Conservation (phyloP, 2,888 invertebrate genomes). For the Rhingia campestris region DNA sequence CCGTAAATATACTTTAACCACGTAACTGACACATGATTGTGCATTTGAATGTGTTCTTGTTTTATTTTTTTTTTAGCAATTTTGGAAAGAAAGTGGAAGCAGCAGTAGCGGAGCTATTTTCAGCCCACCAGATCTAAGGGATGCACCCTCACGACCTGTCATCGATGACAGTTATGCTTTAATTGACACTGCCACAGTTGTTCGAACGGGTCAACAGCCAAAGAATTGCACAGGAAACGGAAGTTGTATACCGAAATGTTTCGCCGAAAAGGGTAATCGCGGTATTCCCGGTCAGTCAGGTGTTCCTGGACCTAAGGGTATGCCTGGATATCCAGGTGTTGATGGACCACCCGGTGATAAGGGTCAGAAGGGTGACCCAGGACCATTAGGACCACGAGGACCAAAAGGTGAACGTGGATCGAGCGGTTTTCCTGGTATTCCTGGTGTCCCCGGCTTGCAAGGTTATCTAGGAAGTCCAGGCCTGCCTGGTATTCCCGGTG, state of each 20-base stretch:
- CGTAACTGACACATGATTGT: not conserved
- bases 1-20: constrained; percentile 77
- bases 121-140: constrained; percentile 77
- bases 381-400: constrained; percentile 91
- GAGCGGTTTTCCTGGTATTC: constrained; percentile 93
- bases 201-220: constrained; percentile 81
- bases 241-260: constrained; percentile 92
- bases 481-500: constrained; percentile 90
- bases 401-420: constrained; percentile 93
- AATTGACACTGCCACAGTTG: constrained; percentile 79
- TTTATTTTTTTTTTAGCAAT: constrained; percentile 79
- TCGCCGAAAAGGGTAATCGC: constrained; percentile 93
- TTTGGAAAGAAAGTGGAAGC: constrained; percentile 80
- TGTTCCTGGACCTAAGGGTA: constrained; percentile 88
- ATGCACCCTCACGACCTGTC: constrained; percentile 77
- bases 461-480: constrained; percentile 84
- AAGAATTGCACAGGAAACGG: constrained; percentile 87
- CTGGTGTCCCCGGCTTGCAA: constrained; percentile 85
- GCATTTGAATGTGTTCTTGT: not conserved
- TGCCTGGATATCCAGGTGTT: constrained; percentile 90
- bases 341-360: constrained; percentile 94
- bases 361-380: constrained; percentile 94
- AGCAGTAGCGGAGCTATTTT: constrained; percentile 79
- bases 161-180: constrained; percentile 81
- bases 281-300: constrained; percentile 90